A percentile compares a stretch with the other conserved stretches of the same genome.
phyloP scores from a whole-genome alignment of 2,888 invertebrate genomes.

The Cataglyphis livida region DNA sequence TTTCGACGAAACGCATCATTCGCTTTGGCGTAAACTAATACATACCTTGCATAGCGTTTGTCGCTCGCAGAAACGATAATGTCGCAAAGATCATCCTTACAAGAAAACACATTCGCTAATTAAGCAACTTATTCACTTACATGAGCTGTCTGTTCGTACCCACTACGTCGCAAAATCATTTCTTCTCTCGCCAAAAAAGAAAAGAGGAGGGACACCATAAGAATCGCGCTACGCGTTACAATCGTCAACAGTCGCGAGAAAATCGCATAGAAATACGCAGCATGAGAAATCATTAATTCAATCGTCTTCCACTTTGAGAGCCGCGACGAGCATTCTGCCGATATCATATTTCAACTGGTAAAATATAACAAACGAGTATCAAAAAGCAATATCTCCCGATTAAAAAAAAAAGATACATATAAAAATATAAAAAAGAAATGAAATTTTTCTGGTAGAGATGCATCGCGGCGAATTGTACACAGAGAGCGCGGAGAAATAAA shows the following conservation, averaged over 20 bases:
- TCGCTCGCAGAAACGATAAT: background rate
- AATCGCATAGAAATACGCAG: conserved; percentile 34
- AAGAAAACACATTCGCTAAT: conserved; percentile 56
- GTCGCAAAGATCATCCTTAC: background rate
- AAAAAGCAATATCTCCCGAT: conserved; percentile 11
- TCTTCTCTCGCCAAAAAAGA: conserved; percentile 6
- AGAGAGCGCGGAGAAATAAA: conserved; percentile 8
- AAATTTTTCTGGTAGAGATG: background rate
- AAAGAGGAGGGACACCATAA: background rate
- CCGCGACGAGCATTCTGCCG: background rate
- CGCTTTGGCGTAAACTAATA: background rate
- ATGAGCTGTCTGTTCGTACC: conserved; percentile 58
- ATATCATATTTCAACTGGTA: conserved; percentile 20
- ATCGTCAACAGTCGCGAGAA: conserved; percentile 74
- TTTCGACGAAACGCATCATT: conserved; percentile 1
- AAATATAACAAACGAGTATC: conserved; percentile 13
- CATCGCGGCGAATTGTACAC: background rate
- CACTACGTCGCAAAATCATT: conserved; percentile 4
- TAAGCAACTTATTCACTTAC: conserved; percentile 78
- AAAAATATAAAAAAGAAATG: background rate
- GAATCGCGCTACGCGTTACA: conserved; percentile 52
- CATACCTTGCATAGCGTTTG: background rate
- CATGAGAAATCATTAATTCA: conserved; percentile 66
- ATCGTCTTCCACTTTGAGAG: background rate
- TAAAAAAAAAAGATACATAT: conserved; percentile 27